Conservation (phyloP, 1,140 invertebrate species). For the Streblospio benedicti region DNA sequence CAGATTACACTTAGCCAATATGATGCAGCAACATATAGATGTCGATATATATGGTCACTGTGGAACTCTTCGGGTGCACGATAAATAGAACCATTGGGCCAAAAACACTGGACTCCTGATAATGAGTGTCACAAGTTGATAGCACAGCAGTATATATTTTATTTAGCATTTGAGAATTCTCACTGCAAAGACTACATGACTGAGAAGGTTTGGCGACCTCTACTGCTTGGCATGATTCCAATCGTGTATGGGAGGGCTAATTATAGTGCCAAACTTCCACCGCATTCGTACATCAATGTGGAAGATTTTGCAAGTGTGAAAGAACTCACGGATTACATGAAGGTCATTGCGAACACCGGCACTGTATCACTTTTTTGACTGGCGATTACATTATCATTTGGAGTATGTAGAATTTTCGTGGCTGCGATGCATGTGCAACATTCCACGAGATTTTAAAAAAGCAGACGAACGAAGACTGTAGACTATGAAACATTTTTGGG, state of each 20-base stretch:
- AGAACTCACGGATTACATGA: slow-evolving; percentile 37
- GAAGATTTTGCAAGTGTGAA: slow-evolving; percentile 37
- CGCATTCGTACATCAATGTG: slow-evolving; percentile 42
- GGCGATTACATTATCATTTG: too few relatives aligned
- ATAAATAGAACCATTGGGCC: slow-evolving; percentile 47
- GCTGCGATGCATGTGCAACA: too few relatives aligned
- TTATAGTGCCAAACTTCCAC: slow-evolving; percentile 32
- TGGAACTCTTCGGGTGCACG: too few relatives aligned
- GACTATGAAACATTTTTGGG: too few relatives aligned
- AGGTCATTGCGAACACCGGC: slow-evolving; percentile 67
- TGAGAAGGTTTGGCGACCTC: slow-evolving; percentile 50
- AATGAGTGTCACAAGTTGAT: slow-evolving; percentile 78
- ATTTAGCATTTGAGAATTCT: slow-evolving; percentile 71
- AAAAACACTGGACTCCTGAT: slow-evolving; percentile 68
- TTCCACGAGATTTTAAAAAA: too few relatives aligned
- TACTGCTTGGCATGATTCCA: slow-evolving; percentile 29
- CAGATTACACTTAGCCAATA: slow-evolving; percentile 51
- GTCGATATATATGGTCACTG: slow-evolving; percentile 64
- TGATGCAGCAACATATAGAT: slow-evolving; percentile 51
- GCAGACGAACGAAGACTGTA: too few relatives aligned
- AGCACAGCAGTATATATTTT: slow-evolving; percentile 97
- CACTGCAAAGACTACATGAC: slow-evolving; percentile 50
- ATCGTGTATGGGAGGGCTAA: slow-evolving; percentile 48
- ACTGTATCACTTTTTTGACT: too few relatives aligned
- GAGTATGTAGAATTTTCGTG: too few relatives aligned